phyloP scores from a whole-genome alignment of 2,888 invertebrate genomes.

The Formica aserva region DNA sequence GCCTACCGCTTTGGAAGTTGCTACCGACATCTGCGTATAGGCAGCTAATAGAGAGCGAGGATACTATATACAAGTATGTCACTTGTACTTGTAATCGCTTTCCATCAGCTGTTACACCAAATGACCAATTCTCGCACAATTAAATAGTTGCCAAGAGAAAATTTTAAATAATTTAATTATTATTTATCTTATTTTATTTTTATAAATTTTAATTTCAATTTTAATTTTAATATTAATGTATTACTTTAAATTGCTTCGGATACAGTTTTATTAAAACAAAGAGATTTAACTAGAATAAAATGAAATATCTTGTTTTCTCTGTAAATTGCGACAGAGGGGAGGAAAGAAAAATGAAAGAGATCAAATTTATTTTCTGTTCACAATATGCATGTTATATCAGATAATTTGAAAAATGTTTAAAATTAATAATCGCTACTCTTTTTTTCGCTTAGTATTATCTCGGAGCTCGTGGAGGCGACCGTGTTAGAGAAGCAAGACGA shows the following conservation, averaged over 20 bases:
- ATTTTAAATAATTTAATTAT: neutral
- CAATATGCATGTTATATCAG: neutral
- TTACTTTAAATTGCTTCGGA: neutral
- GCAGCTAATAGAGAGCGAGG: conserved; percentile 91
- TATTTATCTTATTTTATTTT: neutral
- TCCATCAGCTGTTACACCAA: neutral
- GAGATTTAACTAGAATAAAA: neutral
- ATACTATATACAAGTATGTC: conserved; percentile 92
- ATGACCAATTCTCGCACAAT: neutral
- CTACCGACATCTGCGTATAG: conserved; percentile 91
- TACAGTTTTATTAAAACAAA: neutral
- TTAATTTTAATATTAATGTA: neutral
- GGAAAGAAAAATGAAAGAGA: too few species aligned
- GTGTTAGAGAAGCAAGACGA: conserved; percentile 87
- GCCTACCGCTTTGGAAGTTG: conserved; percentile 93
- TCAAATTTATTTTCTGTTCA: neutral
- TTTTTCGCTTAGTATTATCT: conserved; percentile 89
- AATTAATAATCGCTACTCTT: neutral
- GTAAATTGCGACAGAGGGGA: neutral
- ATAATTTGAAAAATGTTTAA: neutral
- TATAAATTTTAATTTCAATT: neutral
- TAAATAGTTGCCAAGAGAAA: neutral
- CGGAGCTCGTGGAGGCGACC: conserved; percentile 92
- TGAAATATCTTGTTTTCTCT: neutral
- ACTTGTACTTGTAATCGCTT: neutral